Evolutionary conservation across 2,797 vertebrate species (phyloP), one percentile per base, ranked within the genome.

Genomic region (Notamacropus eugenii): DNA sequence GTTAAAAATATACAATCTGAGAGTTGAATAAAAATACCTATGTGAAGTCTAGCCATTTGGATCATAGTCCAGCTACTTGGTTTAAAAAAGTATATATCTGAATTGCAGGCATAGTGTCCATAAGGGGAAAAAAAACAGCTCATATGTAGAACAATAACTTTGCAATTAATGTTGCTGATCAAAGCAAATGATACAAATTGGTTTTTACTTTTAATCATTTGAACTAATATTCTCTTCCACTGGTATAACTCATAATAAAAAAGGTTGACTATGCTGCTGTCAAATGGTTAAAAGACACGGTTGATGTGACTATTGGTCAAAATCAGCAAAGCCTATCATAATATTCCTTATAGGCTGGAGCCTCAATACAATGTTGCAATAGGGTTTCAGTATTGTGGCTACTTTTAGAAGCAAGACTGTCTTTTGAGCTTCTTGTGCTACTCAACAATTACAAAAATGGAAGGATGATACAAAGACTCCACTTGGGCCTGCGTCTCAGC

Each of bases 171-270:
- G 5, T 58, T 55, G 52, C 28, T 34, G 90, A 87, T 82, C 22
- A 87, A 34, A 50, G 22, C 29, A 93, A 40, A 94, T 5, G 62
- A 54, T 62, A 0, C 19, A 55, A 54, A 0, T 34, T 90, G 58
- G 56, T 94, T 46, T 34, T n/a, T 93, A 34, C 55, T 52, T 95
- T 94, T 93, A 29, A 82, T 92, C 90, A 90, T 93, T 92, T 87
- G 58, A 82, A 67, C 28, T 54, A 31, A 56, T 95, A 52, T 95
- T 40, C 19, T 82, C n/a, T 82, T 82, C 67, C 67, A 40, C 10
- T 82, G 67, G 11, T 46, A 82, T 46, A 82, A 82, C 40, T 82
- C 40, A 46, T 3, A 74, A 74, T 40, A 74, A 19, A 13, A 67
- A 19, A 16, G 34, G 19, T 40, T 22, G 16, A 40, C n/a, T 74